Evolutionary conservation across 2,797 vertebrate genomes (phyloP).

Genomic region (Characodon lateralis): DNA sequence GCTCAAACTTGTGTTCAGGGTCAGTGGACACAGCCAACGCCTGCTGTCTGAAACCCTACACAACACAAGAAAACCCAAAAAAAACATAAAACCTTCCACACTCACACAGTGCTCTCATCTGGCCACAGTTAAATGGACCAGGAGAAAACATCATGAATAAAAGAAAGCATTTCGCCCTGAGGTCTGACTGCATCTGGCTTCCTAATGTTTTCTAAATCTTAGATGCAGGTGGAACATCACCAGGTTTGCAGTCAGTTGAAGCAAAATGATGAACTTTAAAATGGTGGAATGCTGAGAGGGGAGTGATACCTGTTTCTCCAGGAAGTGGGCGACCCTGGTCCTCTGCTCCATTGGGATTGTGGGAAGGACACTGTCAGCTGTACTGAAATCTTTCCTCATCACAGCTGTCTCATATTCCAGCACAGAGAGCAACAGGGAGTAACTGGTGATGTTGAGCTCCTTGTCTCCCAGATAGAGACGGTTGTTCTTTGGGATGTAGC

Average conservation of each 20-base stretch:
- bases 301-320: constrained; percentile 92
- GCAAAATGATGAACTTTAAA: not conserved
- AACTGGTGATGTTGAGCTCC: constrained; percentile 97
- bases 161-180: not conserved
- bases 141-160: not conserved
- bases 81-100: not conserved
- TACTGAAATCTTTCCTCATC: constrained; percentile 96
- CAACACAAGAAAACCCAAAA: constrained; percentile 21
- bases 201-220: not conserved
- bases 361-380: constrained; percentile 97
- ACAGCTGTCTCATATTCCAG: constrained; percentile 98
- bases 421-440: constrained; percentile 95
- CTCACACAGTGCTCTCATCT: not conserved
- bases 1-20: constrained; percentile 96
- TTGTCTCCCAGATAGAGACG: constrained; percentile 97
- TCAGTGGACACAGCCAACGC: constrained; percentile 97
- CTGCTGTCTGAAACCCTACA: constrained; percentile 97
- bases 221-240: not conserved
- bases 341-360: constrained; percentile 98
- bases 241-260: not conserved
- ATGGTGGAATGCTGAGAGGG: not conserved
- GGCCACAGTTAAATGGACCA: not conserved
- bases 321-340: constrained; percentile 96
- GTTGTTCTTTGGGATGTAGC: constrained; percentile 98
- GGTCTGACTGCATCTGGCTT: not conserved